Percentiles rank a stretch among this genome's conserved stretches.
These are phyloP conservation scores for Calonectris borealis DNA, from an alignment of 2,113 vertebrate genomes.

Conservation along the genomic window DNA sequence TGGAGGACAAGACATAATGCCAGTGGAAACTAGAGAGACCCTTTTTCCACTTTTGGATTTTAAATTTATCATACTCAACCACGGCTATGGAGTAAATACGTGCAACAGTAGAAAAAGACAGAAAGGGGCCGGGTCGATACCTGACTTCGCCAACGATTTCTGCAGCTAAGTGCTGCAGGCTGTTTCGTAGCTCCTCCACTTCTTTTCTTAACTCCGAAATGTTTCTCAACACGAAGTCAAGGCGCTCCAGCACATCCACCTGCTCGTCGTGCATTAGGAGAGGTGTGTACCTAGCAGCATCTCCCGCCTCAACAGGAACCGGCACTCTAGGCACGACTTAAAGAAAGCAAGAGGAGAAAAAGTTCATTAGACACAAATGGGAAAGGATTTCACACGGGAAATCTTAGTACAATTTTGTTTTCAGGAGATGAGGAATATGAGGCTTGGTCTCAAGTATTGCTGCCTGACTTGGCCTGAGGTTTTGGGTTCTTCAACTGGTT, in stretches of 20 bases:
- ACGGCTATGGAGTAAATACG: fast-evolving
- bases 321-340: slow-evolving; percentile 30
- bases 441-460: fast-evolving
- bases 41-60: not conserved
- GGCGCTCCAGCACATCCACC: slow-evolving; percentile 81
- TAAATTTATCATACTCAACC: fast-evolving
- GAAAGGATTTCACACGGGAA: not conserved
- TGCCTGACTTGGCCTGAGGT: not conserved
- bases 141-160: slow-evolving; percentile 89
- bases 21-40: not conserved
- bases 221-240: slow-evolving; percentile 85
- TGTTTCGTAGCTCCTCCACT: slow-evolving; percentile 83
- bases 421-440: fast-evolving
- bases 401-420: fast-evolving
- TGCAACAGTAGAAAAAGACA: fast-evolving
- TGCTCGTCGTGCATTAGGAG: slow-evolving; percentile 72
- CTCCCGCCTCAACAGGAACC: slow-evolving; percentile 48
- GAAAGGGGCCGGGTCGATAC: slow-evolving; percentile 4
- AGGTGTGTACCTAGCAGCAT: not conserved
- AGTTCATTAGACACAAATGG: fast-evolving
- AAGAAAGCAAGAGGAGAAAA: not conserved
- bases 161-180: slow-evolving; percentile 80
- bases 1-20: fast-evolving
- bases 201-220: slow-evolving; percentile 81
- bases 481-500: not conserved